Evolutionary conservation across 2,113 vertebrate species (phyloP).

Genomic region (Strigops habroptila): DNA sequence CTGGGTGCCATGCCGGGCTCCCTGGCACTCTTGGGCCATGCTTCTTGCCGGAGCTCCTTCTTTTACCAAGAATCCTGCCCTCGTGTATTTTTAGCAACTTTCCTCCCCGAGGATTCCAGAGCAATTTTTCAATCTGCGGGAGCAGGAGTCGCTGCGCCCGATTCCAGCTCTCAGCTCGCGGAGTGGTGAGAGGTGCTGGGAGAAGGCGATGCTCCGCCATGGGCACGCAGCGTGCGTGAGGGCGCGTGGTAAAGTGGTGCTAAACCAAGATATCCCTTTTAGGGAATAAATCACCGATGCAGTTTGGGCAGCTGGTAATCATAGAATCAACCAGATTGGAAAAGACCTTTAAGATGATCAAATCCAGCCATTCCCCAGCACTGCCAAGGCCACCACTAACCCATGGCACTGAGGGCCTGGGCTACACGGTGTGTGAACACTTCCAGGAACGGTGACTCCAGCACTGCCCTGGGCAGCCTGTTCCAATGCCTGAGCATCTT

Average conservation of each 20-base stretch:
- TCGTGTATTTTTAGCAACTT: slow-evolving; percentile 52
- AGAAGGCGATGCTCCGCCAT: background rate
- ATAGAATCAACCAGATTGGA: background rate
- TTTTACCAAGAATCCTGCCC: background rate
- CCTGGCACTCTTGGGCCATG: background rate
- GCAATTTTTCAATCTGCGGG: slow-evolving; percentile 19
- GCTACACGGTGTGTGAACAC: background rate
- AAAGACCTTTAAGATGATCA: background rate
- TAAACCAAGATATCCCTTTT: background rate
- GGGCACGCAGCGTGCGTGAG: background rate
- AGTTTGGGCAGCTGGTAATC: background rate
- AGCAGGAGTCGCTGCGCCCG: background rate
- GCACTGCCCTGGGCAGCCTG: background rate
- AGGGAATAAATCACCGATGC: rapidly evolving
- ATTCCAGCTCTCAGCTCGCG: background rate
- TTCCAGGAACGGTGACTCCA: too few species aligned
- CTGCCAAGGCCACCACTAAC: background rate
- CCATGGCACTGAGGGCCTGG: background rate
- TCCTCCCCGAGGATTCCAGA: slow-evolving; percentile 45
- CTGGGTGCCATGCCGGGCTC: background rate
- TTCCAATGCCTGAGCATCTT: too few species aligned
- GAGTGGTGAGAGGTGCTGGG: background rate
- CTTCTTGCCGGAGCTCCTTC: background rate
- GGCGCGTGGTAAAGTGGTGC: background rate
- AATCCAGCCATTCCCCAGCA: background rate